Base-by-base conservation (phyloP, 2,888 invertebrate genomes). In the Geotrupes spiniger region DNA sequence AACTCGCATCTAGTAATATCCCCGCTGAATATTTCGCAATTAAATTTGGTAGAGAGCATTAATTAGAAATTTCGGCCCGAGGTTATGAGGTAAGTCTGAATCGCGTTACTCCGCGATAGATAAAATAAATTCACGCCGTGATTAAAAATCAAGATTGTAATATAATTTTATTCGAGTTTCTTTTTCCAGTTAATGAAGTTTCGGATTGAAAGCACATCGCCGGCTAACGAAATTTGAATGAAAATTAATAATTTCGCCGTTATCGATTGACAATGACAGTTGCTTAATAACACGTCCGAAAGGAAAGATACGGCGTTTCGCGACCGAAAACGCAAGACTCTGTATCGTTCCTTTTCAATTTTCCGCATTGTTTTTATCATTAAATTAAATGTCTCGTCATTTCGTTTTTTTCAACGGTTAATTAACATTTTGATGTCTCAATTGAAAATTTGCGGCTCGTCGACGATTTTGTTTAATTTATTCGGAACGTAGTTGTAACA, bases 41-140 rank as follows among this genome's bases (percentile, higher is more conserved):
- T 64, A 64, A 64, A 64, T 64, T 64, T 63, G 58, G 59, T 61
- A 63, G 63, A 59, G 59, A 62, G 63, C 62, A 63, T 64, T 64
- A 63, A 64, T 64, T 63, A 63, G 62, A 61, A 63, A 63, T 61
- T 61, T 61, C 52, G 55, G 60, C 63, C 60, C 53, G 59, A 57
- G 60, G 64, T 62, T 63, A 64, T 62, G 61, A 63, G 63, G 60
- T 60, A 60, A 61, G 59, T 62, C 60, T 58, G 58, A 58, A 56
- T 56, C 57, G 58, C 53, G 57, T 59, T 58, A 60, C 61, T 63
- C 56, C 53, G 54, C 53, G 49, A 58, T 57, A 62, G 59, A 62
- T 61, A 60, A 63, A 62, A 62, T 60, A 62, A 61, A 59, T 59
- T 55, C 53, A 57, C 53, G 57, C 56, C 46, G 51, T 61, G 60